Evolutionary conservation across 2,888 invertebrate genomes (phyloP), one percentile per base, ranked within the genome.

Genomic region (Gymnocheta viridis): DNA sequence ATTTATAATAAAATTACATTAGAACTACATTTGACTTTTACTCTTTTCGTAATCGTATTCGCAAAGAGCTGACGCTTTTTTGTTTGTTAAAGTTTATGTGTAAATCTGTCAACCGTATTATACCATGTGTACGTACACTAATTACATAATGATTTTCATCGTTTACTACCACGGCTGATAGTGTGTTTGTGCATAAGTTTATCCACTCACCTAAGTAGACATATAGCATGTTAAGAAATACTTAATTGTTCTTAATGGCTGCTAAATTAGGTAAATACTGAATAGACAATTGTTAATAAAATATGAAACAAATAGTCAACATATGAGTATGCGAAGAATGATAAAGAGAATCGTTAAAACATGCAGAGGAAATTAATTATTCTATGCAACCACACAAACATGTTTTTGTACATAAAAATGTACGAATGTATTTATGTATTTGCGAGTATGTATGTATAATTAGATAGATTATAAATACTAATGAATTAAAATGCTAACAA

Each of bases 241-340:
- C 35, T 27, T 74, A 66, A 76, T 76, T 56, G 56, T 66, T 56
- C 22, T 49, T 67, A 67, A 67, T 19, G 47, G 27, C 56, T 56
- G 54, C 35, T 56, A 32, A 76, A 76, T 76, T 66, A 32, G 47
- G 1, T 35, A 66, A 35, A 54, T 44, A 35, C 17, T 17, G 41
- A 7, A 24, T 2, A 66, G 12, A 22, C 22, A 22, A 32, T 56
- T 35, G 35, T 49, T 73, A 49, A 73, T 60, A 58, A 19, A 47
- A 47, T 17, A 72, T 73, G 35, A n/a, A n/a, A n/a, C n/a, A n/a
- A n/a, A n/a, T n/a, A 38, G 56, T 32, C 14, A 35, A 35, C n/a
- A 35, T 14, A n/a, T 14, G 12, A 1, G 47, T 7, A 17, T 1
- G 19, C 5, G 19, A 3, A 6, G 0, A 5, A 19, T 27, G 4